Conservation (phyloP, 2,888 invertebrate species). For the Tetheella fluctuosa region DNA sequence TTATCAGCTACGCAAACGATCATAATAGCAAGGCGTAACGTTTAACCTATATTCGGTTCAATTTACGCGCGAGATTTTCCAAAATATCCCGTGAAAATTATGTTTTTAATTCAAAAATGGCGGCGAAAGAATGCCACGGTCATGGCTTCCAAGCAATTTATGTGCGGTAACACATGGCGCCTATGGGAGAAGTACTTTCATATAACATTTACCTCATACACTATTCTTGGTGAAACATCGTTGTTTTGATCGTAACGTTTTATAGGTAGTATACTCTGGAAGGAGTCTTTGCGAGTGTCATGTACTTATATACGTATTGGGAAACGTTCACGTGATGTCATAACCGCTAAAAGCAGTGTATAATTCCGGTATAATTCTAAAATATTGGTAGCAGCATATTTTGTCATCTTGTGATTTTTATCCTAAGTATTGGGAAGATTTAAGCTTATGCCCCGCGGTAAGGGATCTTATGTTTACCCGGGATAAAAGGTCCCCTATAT, state of each 20-base stretch:
- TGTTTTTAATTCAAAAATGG: slow-evolving; percentile 58
- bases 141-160: slow-evolving; percentile 53
- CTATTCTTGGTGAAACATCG: slow-evolving; percentile 25
- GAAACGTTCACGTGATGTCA: background rate
- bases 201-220: slow-evolving; percentile 33
- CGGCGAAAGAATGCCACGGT: slow-evolving; percentile 60
- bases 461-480: too few relatives aligned
- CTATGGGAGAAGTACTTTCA: slow-evolving; percentile 26
- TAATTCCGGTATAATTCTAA: too few relatives aligned
- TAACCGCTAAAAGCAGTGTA: background rate
- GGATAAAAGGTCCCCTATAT: too few relatives aligned
- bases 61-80: slow-evolving; percentile 10
- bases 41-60: background rate
- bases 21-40: background rate
- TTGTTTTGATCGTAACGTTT: slow-evolving; percentile 18
- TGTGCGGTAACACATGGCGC: slow-evolving; percentile 34
- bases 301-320: background rate
- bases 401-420: too few relatives aligned
- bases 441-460: too few relatives aligned
- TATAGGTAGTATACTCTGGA: background rate
- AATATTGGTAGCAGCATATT: background rate
- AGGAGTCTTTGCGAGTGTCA: background rate
- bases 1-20: background rate
- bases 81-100: slow-evolving; percentile 43
- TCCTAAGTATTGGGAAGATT: too few relatives aligned